Evolutionary conservation across 2,113 vertebrate genomes (phyloP), one percentile per base, ranked within the genome.

Genomic region (Paracanthobrama guichenoti): DNA sequence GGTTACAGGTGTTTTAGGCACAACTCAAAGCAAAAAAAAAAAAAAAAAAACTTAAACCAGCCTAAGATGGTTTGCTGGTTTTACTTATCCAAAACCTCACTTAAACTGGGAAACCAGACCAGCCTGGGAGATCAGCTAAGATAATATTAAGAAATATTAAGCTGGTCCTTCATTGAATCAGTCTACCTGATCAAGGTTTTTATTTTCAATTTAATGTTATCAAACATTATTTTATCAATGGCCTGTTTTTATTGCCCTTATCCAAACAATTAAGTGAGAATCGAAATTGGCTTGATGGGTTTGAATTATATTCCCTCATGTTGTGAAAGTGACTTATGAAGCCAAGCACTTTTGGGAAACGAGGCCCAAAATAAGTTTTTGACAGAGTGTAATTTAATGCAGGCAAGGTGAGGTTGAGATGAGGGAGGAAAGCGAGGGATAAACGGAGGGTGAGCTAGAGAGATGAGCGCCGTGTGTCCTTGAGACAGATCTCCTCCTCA

Each of bases 341-440:
- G 69, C 48, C 59, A 46, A 64, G 84, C 53, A 75, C 81, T 74
- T 88, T 88, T 88, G 81, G 84, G 84, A 84, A 62, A 57, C 72
- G 13, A 42, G 81, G 72, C 77, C 74, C 84, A 79, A 87, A 87
- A 87, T 85, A 85, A 83, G 83, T 85, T 87, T 85, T 86, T 84
- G 84, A 88, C 81, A 77, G 74, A 86, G 82, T 86, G 62, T 81
- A 86, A 88, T 88, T 86, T 79, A 84, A 86, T 71, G 62, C 72
- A 77, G 81, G 71, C 84, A 86, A 88, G 87, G 84, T 88, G 81
- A 88, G 64, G 82, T 35, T 55, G 73, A 74, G 82, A 76, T 39
- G 76, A 83, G 82, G 84, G 84, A 79, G 60, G 64, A 72, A 75
- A 71, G 73, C 12, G 83, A 76, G 85, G 72, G 77, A 77, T 60